These are phyloP conservation scores for Arenaria interpres DNA, from an alignment of 2,113 vertebrate genomes.

Conservation along the genomic window DNA sequence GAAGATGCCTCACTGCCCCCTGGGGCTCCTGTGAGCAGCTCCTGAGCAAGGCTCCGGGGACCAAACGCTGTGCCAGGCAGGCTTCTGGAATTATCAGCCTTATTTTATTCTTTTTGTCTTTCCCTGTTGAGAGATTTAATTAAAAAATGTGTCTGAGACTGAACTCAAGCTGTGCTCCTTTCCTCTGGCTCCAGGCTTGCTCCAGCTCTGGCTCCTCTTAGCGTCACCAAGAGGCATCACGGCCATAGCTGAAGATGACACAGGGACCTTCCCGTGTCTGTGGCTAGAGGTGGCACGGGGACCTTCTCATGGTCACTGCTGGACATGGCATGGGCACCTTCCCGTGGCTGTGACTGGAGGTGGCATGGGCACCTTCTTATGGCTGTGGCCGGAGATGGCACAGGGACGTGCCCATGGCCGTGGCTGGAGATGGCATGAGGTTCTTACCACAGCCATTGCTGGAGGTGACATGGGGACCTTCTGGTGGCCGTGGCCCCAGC, in stretches of 20 bases:
- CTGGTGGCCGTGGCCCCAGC: not conserved
- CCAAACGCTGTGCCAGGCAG: not conserved
- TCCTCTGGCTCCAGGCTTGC: not conserved
- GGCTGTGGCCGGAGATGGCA: not conserved
- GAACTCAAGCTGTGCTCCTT: not conserved
- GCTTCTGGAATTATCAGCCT: not conserved
- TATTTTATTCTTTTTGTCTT: not conserved
- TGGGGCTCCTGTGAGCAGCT: not conserved
- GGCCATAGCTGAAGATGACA: not conserved
- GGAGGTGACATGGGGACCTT: not conserved
- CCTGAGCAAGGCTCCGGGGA: fast-evolving
- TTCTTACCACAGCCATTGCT: too few species aligned
- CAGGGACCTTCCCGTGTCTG: not conserved
- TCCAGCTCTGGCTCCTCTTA: not conserved
- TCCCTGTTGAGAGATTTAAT: not conserved
- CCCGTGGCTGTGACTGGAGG: not conserved
- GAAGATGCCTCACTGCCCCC: fast-evolving
- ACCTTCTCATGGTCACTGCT: not conserved
- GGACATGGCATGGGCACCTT: not conserved
- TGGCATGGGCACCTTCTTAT: not conserved
- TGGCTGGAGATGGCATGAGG: not conserved
- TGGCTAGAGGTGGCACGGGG: not conserved
- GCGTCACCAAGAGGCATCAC: not conserved
- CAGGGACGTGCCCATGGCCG: not conserved
- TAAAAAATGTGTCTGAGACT: not conserved